phyloP scores from a whole-genome alignment of 2,797 vertebrate species.

The Scomberomorus guttatus region DNA sequence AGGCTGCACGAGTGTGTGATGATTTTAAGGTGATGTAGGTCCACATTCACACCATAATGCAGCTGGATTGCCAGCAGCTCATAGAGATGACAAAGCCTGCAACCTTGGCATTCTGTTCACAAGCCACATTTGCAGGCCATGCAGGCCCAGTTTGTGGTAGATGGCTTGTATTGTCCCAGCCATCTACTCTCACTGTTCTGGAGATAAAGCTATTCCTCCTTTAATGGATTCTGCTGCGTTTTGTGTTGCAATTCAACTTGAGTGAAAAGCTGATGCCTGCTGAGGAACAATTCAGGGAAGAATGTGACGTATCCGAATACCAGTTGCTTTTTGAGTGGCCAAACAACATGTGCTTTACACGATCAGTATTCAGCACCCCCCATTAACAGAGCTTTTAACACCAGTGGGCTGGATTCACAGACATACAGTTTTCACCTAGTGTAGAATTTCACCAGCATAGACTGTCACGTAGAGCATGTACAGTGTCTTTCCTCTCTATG shows the following conservation, averaged over 20 bases:
- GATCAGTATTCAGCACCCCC: constrained; percentile 24
- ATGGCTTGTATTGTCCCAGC: constrained; percentile 63
- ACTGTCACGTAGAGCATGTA: neutral
- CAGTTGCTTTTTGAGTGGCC: constrained; percentile 59
- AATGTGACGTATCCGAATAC: constrained; percentile 69
- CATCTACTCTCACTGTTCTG: constrained; percentile 53
- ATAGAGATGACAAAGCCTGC: constrained; percentile 54
- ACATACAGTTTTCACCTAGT: constrained; percentile 2
- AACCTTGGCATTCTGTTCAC: constrained; percentile 73
- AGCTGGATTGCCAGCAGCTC: constrained; percentile 11
- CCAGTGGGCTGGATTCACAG: constrained; percentile 14
- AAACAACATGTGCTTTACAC: constrained; percentile 42
- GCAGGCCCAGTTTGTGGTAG: constrained; percentile 53
- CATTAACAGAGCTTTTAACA: constrained; percentile 40
- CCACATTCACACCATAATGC: constrained; percentile 23
- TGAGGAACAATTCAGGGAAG: constrained; percentile 72
- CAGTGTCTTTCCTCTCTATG: neutral
- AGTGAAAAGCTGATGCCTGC: constrained; percentile 65
- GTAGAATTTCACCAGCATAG: neutral
- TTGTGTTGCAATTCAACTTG: constrained; percentile 64
- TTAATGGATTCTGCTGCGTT: constrained; percentile 71
- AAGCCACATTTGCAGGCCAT: constrained; percentile 48
- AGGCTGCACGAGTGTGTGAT: neutral
- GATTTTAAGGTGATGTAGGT: constrained; percentile 9
- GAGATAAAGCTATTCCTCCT: constrained; percentile 67